Base-by-base conservation (phyloP, 2,888 invertebrate genomes). In the Ophion costatus region DNA sequence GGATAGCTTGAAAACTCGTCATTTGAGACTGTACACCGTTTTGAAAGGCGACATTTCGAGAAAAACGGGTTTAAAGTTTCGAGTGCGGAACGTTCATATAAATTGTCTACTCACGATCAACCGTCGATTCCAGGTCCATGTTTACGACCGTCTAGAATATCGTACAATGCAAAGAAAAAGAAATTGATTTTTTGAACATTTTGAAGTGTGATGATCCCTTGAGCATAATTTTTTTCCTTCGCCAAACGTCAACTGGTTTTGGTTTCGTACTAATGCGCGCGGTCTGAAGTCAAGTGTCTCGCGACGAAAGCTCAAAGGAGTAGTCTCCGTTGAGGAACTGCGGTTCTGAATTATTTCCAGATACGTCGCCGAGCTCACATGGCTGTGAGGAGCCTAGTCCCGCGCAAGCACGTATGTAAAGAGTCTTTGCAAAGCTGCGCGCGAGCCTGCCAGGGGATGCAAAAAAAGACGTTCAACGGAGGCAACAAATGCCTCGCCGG, bases 281-380 rank as follows among this genome's bases (percentile, higher is more conserved):
- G 42, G 17, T 59, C 17, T 11, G 29, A 63, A 29, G 14, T 24
- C 38, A 14, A 63, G 78, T 76, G 70, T 76, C 71, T 75, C 33
- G 70, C 59, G 79, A 82, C 78, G 76, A 82, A 82, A 76, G 73
- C 76, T 82, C 64, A 76, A 71, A 66, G 66, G 33, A 75, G 83
- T 22, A n/a, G 61, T 38, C 20, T 63, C 70, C 56, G 63, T 38
- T 38, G 22, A 80, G 80, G 63, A 85, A 76, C 76, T 82, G 38
- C 83, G 45, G 51, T 63, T 69, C 42, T 81, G 64, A 81, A 84
- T 84, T 74, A 84, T 84, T 84, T 74, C 69, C n/a, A 75, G 45
- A 57, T 63, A 24, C 76, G 73, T 77, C 64, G 57, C 63, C 29
- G 66, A 22, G 64, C 20, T 56, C 29, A 71, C 22, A 64, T 22